A percentile compares a stretch with the other conserved stretches of the same genome.
These are phyloP conservation scores for Dipodomys merriami DNA, from an alignment of 2,113 vertebrate species.

Conservation along the genomic window DNA sequence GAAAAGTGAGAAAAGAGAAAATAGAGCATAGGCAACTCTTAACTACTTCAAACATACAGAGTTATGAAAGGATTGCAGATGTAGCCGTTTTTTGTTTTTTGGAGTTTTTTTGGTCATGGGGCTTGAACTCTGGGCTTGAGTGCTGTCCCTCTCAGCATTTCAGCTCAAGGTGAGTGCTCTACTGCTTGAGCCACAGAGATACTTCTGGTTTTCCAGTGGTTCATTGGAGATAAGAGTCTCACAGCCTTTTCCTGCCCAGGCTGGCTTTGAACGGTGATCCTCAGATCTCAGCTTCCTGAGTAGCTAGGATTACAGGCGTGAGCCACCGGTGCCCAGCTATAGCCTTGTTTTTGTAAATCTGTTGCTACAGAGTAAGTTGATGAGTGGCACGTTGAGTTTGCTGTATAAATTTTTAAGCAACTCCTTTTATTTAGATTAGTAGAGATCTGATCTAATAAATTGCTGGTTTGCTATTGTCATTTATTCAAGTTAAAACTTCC, in stretches of 20 bases:
- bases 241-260: too few species aligned
- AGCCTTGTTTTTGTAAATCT: constrained; percentile 24
- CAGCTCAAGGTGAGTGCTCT: too few species aligned
- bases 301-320: too few species aligned
- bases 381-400: constrained; percentile 15
- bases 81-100: neutral
- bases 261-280: too few species aligned
- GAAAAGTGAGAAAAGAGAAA: constrained; percentile 27
- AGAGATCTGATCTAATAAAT: constrained; percentile 45
- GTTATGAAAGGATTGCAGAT: constrained; percentile 24
- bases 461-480: neutral
- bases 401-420: constrained; percentile 11
- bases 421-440: constrained; percentile 53
- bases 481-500: neutral
- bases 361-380: neutral
- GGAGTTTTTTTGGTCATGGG: too few species aligned
- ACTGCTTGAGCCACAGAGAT: too few species aligned
- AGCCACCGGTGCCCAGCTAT: too few species aligned
- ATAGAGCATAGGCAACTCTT: neutral
- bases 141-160: too few species aligned
- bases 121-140: too few species aligned
- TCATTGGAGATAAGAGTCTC: too few species aligned
- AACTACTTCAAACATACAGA: constrained; percentile 23
- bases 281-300: too few species aligned
- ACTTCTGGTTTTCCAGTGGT: too few species aligned